These are phyloP conservation scores for Cabera pusaria DNA, from an alignment of 2,888 invertebrate genomes.

Conservation along the genomic window DNA sequence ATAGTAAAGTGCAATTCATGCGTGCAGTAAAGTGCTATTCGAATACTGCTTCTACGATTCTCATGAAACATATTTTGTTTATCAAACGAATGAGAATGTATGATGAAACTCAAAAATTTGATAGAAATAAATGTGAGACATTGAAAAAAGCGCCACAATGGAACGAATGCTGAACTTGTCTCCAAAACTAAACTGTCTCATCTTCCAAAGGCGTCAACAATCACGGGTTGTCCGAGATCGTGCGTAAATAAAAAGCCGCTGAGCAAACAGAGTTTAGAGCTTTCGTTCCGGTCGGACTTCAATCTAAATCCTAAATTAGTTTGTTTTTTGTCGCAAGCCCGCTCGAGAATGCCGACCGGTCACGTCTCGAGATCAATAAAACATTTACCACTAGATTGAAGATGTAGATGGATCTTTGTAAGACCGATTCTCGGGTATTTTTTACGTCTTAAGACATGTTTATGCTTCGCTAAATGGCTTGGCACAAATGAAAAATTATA, in stretches of 20 bases:
- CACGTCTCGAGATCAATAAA: slow-evolving; percentile 54
- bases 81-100: too few species aligned
- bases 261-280: slow-evolving; percentile 66
- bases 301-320: slow-evolving; percentile 75
- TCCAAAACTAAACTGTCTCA: slow-evolving; percentile 13
- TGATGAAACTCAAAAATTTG: too few species aligned
- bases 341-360: slow-evolving; percentile 51
- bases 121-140: too few species aligned
- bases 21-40: too few species aligned
- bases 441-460: slow-evolving; percentile 8
- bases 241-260: slow-evolving; percentile 73
- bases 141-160: slow-evolving; percentile 7
- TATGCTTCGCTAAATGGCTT: slow-evolving; percentile 9
- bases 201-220: slow-evolving; percentile 31
- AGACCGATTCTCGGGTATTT: slow-evolving; percentile 19
- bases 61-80: too few species aligned
- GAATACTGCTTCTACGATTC: too few species aligned
- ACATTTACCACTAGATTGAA: slow-evolving; percentile 37
- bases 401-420: slow-evolving; percentile 16
- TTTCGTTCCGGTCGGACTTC: slow-evolving; percentile 62
- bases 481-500: too few species aligned
- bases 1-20: slow-evolving; percentile 41
- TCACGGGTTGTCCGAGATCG: slow-evolving; percentile 59
- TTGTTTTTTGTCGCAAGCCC: slow-evolving; percentile 67
- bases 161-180: slow-evolving; percentile 18